Evolutionary conservation across 2,113 vertebrate species (phyloP).

Genomic region (Romanogobio albipinnatus): DNA sequence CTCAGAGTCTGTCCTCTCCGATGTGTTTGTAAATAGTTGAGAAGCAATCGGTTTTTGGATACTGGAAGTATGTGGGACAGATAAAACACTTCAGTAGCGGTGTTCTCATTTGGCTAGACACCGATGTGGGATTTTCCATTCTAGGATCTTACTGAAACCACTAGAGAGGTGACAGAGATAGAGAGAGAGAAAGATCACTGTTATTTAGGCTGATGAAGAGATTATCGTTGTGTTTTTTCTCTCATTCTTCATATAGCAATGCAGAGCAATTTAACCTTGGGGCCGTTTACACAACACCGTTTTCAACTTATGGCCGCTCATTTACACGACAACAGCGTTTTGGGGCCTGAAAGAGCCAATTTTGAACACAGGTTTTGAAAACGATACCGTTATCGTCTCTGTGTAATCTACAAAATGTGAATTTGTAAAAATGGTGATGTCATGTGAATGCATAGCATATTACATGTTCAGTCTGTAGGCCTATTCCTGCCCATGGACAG

Average conservation of each 20-base stretch:
- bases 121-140: constrained; percentile 44
- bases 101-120: constrained; percentile 36
- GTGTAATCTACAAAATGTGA: too few relatives aligned
- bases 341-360: too few relatives aligned
- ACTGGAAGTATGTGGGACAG: constrained; percentile 55
- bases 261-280: background rate
- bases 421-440: too few relatives aligned
- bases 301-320: too few relatives aligned
- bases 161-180: constrained; percentile 19
- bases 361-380: too few relatives aligned
- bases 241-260: background rate
- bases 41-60: constrained; percentile 44
- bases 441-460: too few relatives aligned
- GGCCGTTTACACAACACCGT: too few relatives aligned
- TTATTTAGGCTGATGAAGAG: constrained; percentile 5
- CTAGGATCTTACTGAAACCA: constrained; percentile 20
- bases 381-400: too few relatives aligned
- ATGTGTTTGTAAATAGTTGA: background rate
- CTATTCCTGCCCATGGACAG: too few relatives aligned
- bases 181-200: background rate
- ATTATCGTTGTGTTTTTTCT: background rate
- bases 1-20: background rate
- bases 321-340: too few relatives aligned
- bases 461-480: too few relatives aligned
- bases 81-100: constrained; percentile 56